phyloP scores from a whole-genome alignment of 2,888 invertebrate genomes.

The Aspidiotus rigidus region DNA sequence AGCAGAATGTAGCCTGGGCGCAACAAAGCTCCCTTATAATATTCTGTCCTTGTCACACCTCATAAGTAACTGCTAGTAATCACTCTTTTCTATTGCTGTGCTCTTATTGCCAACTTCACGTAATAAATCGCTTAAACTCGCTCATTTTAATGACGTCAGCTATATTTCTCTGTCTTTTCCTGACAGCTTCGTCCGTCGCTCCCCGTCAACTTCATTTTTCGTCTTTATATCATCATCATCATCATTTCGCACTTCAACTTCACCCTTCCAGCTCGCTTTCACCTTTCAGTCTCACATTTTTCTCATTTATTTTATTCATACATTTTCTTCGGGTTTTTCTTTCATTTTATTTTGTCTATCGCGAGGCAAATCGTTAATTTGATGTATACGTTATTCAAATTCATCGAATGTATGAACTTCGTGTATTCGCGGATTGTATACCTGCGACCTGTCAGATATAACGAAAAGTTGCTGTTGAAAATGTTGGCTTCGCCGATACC shows the following conservation, averaged over 20 bases:
- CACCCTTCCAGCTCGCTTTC: not conserved
- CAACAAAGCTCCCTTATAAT: constrained; percentile 32
- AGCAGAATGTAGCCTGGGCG: constrained; percentile 23
- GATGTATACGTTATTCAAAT: too few species aligned
- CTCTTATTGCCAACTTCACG: constrained; percentile 33
- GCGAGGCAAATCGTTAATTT: too few species aligned
- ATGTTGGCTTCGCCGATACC: too few species aligned
- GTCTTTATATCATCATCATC: constrained; percentile 32
- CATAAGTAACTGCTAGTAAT: constrained; percentile 33
- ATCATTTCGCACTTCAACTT: constrained; percentile 4
- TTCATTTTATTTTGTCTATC: too few species aligned
- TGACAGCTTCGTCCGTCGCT: constrained; percentile 33
- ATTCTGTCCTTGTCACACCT: constrained; percentile 34
- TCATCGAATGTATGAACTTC: too few species aligned
- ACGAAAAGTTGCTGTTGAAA: too few species aligned
- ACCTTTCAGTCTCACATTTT: not conserved
- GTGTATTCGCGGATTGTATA: too few species aligned
- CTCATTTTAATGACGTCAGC: constrained; percentile 34
- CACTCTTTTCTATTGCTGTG: constrained; percentile 33
- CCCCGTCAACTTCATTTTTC: constrained; percentile 34
- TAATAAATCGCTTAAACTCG: constrained; percentile 34
- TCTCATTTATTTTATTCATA: not conserved
- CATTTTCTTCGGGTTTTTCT: not conserved
- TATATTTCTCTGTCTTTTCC: constrained; percentile 33
- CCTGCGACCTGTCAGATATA: too few species aligned